Evolutionary conservation across 2,113 vertebrate genomes (phyloP).

Genomic region (Scopus umbretta): DNA sequence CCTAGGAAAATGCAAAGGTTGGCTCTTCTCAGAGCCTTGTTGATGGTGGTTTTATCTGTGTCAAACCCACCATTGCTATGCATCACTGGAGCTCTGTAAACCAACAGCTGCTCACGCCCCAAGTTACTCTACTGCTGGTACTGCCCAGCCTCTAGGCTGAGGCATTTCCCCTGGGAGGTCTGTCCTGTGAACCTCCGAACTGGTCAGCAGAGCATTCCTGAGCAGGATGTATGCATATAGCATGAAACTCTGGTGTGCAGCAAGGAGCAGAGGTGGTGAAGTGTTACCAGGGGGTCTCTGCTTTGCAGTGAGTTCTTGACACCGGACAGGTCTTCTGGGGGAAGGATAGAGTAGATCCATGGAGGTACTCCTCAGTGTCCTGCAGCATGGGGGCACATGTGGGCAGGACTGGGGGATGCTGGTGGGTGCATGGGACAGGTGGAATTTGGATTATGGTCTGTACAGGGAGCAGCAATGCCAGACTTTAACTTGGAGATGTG

Average conservation of each 20-base stretch:
- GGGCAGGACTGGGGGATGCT: neutral
- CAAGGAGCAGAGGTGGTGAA: neutral
- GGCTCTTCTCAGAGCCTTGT: neutral
- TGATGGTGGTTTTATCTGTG: neutral
- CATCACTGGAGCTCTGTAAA: neutral
- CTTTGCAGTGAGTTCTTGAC: neutral
- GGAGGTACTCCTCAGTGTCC: neutral
- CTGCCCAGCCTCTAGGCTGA: neutral
- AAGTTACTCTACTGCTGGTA: neutral
- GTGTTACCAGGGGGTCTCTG: neutral
- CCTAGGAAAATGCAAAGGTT: neutral
- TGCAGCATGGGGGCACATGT: neutral
- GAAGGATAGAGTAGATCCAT: neutral
- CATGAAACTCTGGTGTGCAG: neutral
- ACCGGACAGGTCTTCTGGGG: neutral
- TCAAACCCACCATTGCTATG: neutral
- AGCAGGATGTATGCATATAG: neutral
- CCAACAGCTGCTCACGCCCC: neutral
- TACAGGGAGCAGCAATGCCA: neutral
- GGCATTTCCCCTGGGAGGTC: neutral
- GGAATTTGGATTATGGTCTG: neutral
- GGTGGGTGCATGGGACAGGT: rapidly evolving
- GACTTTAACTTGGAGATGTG: neutral
- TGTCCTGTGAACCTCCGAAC: neutral
- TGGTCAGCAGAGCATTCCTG: neutral